These are phyloP conservation scores for Myotis planiceps DNA, from an alignment of 2,797 vertebrate genomes.

Conservation along the genomic window DNA sequence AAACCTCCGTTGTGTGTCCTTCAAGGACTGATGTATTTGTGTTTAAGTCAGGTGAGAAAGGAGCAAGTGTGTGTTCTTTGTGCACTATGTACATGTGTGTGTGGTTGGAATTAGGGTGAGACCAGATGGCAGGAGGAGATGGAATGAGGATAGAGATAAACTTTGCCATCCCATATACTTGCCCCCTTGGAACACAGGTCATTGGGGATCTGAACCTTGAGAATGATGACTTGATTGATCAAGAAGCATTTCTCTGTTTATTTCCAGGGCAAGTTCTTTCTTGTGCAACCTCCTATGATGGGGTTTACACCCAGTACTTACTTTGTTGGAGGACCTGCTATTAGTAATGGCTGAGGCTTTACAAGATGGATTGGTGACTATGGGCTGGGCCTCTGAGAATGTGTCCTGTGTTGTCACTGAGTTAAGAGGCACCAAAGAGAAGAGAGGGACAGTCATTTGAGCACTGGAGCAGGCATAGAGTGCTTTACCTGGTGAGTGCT, in stretches of 20 bases:
- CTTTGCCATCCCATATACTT: neutral
- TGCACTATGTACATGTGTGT: neutral
- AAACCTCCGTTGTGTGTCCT: neutral
- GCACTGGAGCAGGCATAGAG: no score
- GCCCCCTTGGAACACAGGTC: neutral
- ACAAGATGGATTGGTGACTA: neutral
- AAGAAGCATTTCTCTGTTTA: neutral
- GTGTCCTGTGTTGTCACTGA: neutral
- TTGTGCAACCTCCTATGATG: neutral
- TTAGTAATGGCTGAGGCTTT: neutral
- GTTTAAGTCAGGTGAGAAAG: neutral
- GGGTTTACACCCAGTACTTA: neutral
- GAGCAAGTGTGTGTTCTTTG: neutral
- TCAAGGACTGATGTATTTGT: neutral
- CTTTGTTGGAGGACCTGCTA: neutral
- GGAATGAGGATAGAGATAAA: neutral
- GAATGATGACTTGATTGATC: neutral
- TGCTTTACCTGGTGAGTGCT: neutral
- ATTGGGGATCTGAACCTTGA: neutral
- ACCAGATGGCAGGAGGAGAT: neutral
- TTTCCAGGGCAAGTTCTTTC: neutral
- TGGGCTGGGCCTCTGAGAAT: neutral
- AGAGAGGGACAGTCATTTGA: rapidly evolving
- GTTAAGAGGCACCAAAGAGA: neutral
- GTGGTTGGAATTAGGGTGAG: neutral